These are phyloP conservation scores for Archilochus colubris DNA, from an alignment of 2,113 vertebrate genomes.

Conservation along the genomic window DNA sequence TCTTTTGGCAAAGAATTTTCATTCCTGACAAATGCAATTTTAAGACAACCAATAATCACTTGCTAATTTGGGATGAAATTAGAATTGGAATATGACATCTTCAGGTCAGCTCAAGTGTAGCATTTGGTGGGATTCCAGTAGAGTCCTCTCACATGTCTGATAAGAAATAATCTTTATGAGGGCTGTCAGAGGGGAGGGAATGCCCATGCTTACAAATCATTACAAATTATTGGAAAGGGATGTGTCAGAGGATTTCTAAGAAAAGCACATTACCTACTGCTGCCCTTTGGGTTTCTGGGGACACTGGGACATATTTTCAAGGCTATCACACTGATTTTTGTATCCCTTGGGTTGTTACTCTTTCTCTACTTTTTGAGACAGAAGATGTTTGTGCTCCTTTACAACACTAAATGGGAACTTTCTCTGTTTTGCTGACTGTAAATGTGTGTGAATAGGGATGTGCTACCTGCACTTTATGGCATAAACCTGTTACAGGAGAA, in stretches of 20 bases:
- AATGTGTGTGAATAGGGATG: background rate
- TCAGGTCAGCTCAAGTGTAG: background rate
- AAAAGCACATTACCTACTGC: background rate
- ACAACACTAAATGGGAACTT: background rate
- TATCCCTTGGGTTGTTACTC: background rate
- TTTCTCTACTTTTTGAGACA: background rate
- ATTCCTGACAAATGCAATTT: conserved; percentile 30
- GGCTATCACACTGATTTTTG: background rate
- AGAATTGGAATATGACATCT: background rate
- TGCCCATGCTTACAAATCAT: background rate
- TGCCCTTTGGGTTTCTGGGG: background rate
- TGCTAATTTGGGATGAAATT: conserved; percentile 3
- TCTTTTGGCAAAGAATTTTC: conserved; percentile 47
- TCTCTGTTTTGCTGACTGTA: background rate
- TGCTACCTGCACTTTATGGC: background rate
- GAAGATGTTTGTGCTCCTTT: background rate
- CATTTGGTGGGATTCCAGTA: conserved; percentile 21
- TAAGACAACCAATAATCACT: background rate
- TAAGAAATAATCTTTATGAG: conserved; percentile 17
- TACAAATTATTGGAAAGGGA: background rate
- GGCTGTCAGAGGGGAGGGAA: conserved; percentile 1
- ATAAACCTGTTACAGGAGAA: background rate
- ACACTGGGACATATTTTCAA: background rate
- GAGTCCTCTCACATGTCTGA: background rate
- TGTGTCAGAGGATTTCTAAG: background rate